Percentiles rank a stretch among this genome's conserved stretches.
These are phyloP conservation scores for Leucophenga montana DNA, from an alignment of 2,888 invertebrate species.

Conservation along the genomic window DNA sequence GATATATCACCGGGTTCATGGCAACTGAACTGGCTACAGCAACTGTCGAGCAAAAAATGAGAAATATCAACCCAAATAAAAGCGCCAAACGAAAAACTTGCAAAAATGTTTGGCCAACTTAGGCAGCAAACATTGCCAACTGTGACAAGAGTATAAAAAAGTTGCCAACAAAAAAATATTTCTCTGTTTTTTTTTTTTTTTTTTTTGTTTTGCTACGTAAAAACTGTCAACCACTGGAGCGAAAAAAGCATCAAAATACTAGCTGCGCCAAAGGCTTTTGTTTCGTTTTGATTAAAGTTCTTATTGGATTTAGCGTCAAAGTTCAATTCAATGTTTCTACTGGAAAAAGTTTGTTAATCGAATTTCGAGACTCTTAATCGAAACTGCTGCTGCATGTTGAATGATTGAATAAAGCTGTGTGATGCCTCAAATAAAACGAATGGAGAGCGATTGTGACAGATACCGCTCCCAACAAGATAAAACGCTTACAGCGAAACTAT, in stretches of 20 bases:
- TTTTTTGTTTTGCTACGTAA: not conserved
- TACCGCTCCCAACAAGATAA: no score
- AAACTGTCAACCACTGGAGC: not conserved
- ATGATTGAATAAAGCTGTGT: not conserved
- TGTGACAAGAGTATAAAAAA: not conserved
- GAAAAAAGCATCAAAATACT: not conserved
- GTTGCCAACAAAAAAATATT: not conserved
- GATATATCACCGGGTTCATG: conserved; percentile 5
- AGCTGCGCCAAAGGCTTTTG: conserved; percentile 10
- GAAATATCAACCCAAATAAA: no score
- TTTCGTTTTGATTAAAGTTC: conserved; percentile 16
- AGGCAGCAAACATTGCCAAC: no score
- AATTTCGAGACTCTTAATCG: not conserved
- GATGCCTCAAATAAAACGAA: not conserved
- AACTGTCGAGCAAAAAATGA: not conserved
- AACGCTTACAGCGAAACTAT: not conserved
- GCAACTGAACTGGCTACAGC: not conserved
- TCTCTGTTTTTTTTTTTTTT: not conserved
- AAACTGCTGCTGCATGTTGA: not conserved
- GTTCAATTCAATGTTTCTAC: not conserved
- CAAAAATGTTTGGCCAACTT: no score
- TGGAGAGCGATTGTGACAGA: not conserved
- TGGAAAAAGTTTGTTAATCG: not conserved
- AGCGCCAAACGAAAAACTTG: no score
- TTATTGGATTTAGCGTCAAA: conserved; percentile 14